Conservation (phyloP, 2,888 invertebrate species). For the Dioctria rufipes region DNA sequence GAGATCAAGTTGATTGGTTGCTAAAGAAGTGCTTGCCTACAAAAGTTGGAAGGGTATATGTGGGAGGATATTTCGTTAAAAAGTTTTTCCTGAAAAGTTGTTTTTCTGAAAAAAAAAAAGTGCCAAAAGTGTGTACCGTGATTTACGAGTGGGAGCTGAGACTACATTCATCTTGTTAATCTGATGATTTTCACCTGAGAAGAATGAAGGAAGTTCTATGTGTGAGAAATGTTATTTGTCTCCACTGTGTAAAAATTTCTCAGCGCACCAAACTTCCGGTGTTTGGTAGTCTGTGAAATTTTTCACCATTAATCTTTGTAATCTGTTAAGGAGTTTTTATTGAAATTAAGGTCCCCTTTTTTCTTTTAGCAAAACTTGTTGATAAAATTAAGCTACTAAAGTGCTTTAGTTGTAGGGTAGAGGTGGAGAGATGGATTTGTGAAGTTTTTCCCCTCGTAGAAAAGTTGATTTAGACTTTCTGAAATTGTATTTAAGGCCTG, state of each 20-base stretch:
- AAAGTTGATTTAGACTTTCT: too few relatives aligned
- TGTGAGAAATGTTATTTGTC: neutral
- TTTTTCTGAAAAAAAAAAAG: neutral
- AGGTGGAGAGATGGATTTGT: too few relatives aligned
- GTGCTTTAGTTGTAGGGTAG: too few relatives aligned
- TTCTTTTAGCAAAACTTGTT: neutral
- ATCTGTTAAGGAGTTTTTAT: constrained; percentile 1
- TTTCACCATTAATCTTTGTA: neutral
- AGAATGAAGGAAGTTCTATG: neutral
- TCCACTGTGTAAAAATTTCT: neutral
- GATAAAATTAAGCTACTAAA: neutral
- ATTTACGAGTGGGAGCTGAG: neutral
- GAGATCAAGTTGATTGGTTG: neutral
- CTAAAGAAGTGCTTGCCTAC: neutral
- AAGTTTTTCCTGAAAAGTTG: neutral
- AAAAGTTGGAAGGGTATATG: neutral
- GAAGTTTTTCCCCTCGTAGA: too few relatives aligned
- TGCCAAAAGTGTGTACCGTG: neutral
- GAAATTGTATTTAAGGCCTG: too few relatives aligned
- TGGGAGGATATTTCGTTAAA: neutral
- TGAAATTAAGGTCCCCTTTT: neutral
- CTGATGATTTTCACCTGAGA: neutral
- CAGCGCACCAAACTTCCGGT: neutral
- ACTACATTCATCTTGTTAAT: neutral
- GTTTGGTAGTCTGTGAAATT: neutral